Evolutionary conservation across 2,797 vertebrate species (phyloP).

Genomic region (Takifugu rubripes): DNA sequence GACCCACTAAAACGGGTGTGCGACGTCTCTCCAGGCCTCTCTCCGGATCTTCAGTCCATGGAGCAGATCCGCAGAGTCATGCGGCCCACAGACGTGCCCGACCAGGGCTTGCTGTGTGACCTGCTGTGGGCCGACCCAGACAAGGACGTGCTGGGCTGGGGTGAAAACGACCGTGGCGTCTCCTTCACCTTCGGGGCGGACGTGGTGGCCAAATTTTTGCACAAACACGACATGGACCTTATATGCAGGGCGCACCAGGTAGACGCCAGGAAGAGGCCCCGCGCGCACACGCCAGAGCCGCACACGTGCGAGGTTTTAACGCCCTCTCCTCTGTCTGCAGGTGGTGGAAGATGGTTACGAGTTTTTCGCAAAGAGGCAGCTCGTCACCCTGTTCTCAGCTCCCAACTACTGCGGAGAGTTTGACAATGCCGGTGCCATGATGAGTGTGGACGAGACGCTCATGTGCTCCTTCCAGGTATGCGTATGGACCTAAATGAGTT

Average conservation of each 20-base stretch:
- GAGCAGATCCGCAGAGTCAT: constrained; percentile 83
- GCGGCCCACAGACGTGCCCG: constrained; percentile 82
- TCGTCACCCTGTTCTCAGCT: constrained; percentile 81
- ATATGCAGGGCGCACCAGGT: constrained; percentile 86
- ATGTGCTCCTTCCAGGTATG: constrained; percentile 84
- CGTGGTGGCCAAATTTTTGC: constrained; percentile 83
- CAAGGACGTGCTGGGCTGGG: constrained; percentile 83
- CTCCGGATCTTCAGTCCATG: constrained; percentile 82
- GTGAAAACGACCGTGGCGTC: constrained; percentile 81
- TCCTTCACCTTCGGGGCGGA: constrained; percentile 83
- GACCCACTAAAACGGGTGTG: not conserved
- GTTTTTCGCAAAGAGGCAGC: constrained; percentile 82
- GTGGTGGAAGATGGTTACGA: constrained; percentile 83
- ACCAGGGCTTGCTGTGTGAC: constrained; percentile 82
- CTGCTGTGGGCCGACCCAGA: constrained; percentile 83
- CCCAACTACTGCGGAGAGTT: constrained; percentile 85
- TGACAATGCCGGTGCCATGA: constrained; percentile 83
- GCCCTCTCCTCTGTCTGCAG: constrained; percentile 42
- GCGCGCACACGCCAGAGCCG: not conserved
- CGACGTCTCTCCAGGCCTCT: constrained; percentile 62
- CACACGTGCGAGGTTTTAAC: not conserved
- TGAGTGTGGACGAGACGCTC: constrained; percentile 83
- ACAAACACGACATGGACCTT: constrained; percentile 86
- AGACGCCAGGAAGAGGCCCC: not conserved
- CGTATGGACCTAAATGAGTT: not conserved